phyloP scores from a whole-genome alignment of 1,140 invertebrate species.

The Amyelois transitella region DNA sequence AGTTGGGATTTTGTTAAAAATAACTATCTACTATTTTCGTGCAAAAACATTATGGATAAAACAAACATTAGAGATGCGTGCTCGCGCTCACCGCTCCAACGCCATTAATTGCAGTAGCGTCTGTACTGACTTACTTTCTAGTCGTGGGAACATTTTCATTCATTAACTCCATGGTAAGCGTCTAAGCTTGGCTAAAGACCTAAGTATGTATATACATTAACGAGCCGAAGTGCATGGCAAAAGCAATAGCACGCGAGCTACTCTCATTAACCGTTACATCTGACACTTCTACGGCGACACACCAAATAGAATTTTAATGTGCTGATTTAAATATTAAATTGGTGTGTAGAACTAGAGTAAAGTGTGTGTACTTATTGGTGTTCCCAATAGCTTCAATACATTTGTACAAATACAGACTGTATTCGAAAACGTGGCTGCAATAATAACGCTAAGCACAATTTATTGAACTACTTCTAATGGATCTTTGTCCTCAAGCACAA shows the following conservation, averaged over 20 bases:
- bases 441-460: neutral
- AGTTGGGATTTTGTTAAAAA: constrained; percentile 31
- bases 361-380: neutral
- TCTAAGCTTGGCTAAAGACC: neutral
- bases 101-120: neutral
- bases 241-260: neutral
- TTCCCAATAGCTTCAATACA: neutral
- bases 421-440: neutral
- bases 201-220: neutral
- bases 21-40: constrained; percentile 17
- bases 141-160: constrained; percentile 14
- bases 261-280: neutral
- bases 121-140: constrained; percentile 9
- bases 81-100: neutral
- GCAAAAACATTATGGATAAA: constrained; percentile 14
- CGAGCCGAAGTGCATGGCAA: neutral
- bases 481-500: neutral
- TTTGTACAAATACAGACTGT: neutral
- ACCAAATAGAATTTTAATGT: neutral
- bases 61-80: neutral
- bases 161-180: constrained; percentile 1
- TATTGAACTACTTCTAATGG: neutral
- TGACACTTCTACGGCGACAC: neutral
- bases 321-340: neutral
- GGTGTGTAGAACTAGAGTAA: neutral